A percentile compares a stretch with the other conserved stretches of the same genome.
Evolutionary conservation across 2,797 vertebrate species (phyloP).

Genomic region (Chelmon rostratus): DNA sequence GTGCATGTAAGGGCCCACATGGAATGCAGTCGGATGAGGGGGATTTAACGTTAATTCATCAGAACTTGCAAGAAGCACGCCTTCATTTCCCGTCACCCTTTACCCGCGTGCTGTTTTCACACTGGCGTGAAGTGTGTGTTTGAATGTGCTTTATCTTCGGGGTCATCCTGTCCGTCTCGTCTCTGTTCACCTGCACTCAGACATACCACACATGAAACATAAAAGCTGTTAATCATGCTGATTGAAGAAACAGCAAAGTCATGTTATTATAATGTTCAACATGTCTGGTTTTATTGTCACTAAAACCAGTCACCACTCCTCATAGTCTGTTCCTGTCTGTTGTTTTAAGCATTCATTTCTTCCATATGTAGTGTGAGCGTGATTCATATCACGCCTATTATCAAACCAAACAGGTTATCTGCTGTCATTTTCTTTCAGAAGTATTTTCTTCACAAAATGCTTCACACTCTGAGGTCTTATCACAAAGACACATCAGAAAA

Average conservation of each 20-base stretch:
- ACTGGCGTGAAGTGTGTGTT: slow-evolving; percentile 32
- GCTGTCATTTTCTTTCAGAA: not conserved
- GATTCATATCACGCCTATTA: not conserved
- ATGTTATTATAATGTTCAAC: not conserved
- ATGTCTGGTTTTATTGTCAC: not conserved
- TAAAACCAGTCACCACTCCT: slow-evolving; percentile 23
- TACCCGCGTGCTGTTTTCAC: slow-evolving; percentile 19
- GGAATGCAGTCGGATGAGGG: slow-evolving; percentile 42
- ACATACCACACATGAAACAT: not conserved
- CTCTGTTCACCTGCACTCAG: slow-evolving; percentile 23
- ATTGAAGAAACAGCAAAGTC: not conserved
- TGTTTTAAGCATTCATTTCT: not conserved
- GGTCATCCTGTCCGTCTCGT: slow-evolving; percentile 24
- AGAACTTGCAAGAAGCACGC: slow-evolving; percentile 25
- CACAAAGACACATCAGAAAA: slow-evolving; percentile 13
- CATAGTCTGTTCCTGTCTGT: not conserved
- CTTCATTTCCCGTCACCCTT: slow-evolving; percentile 17
- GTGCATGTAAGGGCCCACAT: not conserved
- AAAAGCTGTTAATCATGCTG: not conserved
- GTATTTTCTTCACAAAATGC: not conserved
- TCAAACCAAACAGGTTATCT: slow-evolving; percentile 8
- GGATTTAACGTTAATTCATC: slow-evolving; percentile 30
- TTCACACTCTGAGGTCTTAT: not conserved
- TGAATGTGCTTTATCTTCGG: slow-evolving; percentile 37
- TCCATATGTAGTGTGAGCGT: not conserved